Conservation (phyloP, 2,113 vertebrate species). For the Carlito syrichta region DNA sequence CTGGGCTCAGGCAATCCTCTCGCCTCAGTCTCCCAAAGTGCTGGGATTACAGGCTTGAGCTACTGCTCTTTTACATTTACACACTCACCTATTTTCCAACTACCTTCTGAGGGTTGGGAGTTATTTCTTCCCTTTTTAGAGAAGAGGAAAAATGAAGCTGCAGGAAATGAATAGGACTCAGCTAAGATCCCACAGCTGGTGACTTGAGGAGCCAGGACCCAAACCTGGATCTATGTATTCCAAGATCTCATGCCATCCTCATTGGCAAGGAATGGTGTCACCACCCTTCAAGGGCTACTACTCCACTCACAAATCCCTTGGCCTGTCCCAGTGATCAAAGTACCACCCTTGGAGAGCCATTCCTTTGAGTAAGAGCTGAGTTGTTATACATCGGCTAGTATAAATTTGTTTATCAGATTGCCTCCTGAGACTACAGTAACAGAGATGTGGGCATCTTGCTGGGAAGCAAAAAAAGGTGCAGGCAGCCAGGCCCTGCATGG, state of each 20-base stretch:
- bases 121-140: not conserved
- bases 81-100: not conserved
- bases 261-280: not conserved
- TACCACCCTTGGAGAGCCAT: not conserved
- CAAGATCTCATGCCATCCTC: not conserved
- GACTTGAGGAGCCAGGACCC: not conserved
- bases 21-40: too few species aligned
- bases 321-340: not conserved
- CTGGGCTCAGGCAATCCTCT: too few species aligned
- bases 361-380: not conserved
- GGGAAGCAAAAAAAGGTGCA: not conserved
- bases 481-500: not conserved
- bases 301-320: not conserved
- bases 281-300: not conserved
- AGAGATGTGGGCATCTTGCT: not conserved
- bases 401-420: not conserved
- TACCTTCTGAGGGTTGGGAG: not conserved
- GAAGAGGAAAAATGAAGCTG: not conserved
- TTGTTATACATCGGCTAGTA: not conserved
- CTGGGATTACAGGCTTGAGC: too few species aligned
- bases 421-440: not conserved
- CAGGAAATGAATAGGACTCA: not conserved
- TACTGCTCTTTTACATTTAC: conserved; percentile 10
- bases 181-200: not conserved
- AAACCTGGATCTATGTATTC: not conserved